Evolutionary conservation across 2,888 invertebrate species (phyloP).

Genomic region (Julus scanicus): DNA sequence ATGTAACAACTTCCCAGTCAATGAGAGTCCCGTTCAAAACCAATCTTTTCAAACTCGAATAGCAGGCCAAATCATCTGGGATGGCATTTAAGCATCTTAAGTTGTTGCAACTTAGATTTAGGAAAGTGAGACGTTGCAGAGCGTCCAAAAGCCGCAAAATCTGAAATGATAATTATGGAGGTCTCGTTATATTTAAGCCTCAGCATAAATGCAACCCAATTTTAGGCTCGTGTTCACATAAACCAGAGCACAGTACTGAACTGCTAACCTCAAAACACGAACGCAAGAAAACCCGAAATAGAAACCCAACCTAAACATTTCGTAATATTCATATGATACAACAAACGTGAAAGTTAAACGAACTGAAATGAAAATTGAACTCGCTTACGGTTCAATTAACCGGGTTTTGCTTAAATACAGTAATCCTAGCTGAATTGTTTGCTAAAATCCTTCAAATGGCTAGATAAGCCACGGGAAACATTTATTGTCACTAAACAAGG

Average conservation of each 20-base stretch:
- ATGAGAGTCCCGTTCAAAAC: constrained; percentile 89
- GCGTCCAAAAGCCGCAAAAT: constrained; percentile 86
- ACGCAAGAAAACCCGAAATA: not conserved
- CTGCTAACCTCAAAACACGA: constrained; percentile 8
- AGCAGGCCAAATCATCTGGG: constrained; percentile 57
- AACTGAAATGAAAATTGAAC: too few relatives aligned
- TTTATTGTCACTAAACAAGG: too few relatives aligned
- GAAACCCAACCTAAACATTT: not conserved
- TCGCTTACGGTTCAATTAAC: too few relatives aligned
- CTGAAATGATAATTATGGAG: constrained; percentile 66
- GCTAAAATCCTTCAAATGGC: too few relatives aligned
- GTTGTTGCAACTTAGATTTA: constrained; percentile 91
- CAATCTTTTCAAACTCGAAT: constrained; percentile 72
- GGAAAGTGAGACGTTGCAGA: constrained; percentile 88
- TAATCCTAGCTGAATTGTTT: too few relatives aligned
- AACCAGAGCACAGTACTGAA: constrained; percentile 31
- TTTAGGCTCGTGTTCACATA: not conserved
- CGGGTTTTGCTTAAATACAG: too few relatives aligned
- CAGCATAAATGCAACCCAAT: not conserved
- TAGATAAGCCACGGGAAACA: too few relatives aligned
- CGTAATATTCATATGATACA: not conserved
- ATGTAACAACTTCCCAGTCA: constrained; percentile 84
- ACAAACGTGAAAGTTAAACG: not conserved
- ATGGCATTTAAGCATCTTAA: constrained; percentile 65
- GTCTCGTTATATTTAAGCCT: not conserved